Evolutionary conservation across 2,113 vertebrate genomes (phyloP).

Genomic region (Myrmecophaga tridactyla): DNA sequence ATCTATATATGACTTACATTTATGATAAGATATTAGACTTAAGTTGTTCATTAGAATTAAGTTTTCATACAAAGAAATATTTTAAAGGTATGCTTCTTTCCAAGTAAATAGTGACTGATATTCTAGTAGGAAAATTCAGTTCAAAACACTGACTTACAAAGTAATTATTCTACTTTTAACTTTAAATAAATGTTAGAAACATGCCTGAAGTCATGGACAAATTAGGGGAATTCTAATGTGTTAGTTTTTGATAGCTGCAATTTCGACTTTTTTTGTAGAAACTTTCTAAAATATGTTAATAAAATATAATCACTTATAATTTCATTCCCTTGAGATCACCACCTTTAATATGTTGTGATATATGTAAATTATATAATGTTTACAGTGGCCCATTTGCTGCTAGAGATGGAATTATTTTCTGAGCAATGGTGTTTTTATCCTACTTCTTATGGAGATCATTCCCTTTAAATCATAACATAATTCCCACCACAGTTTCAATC

Average conservation of each 20-base stretch:
- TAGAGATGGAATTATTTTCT: background rate
- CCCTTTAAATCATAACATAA: background rate
- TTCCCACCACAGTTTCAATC: background rate
- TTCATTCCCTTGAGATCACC: background rate
- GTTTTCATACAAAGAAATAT: background rate
- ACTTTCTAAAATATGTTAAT: background rate
- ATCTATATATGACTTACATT: background rate
- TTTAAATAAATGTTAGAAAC: background rate
- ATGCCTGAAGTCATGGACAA: background rate
- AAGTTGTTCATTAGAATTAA: background rate
- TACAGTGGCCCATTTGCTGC: background rate
- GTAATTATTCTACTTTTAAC: background rate
- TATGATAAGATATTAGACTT: background rate
- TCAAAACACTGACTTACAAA: background rate
- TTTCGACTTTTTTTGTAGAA: background rate
- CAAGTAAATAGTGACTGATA: background rate
- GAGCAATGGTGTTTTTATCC: background rate
- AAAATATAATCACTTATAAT: background rate
- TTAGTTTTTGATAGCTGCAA: background rate
- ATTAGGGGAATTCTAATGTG: background rate
- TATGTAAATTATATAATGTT: background rate
- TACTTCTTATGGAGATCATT: background rate
- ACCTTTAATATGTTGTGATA: background rate
- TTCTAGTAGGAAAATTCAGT: background rate
- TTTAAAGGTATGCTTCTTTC: background rate